Evolutionary conservation across 1,140 invertebrate species (phyloP), one percentile per base, ranked within the genome.

Genomic region (Stegodyphus dumicola): DNA sequence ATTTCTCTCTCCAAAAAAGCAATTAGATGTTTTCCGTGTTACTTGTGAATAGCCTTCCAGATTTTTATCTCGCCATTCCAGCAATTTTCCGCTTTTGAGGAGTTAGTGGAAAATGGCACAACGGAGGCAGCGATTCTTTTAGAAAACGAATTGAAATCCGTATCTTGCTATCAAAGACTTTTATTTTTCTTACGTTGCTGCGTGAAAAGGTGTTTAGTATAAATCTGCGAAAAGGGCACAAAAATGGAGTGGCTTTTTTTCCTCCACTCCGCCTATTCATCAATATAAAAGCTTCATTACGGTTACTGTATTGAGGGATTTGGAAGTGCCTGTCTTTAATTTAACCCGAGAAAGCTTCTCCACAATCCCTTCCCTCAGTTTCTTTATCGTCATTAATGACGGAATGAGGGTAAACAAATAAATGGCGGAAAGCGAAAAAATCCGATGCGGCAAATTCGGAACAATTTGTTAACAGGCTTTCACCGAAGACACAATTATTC

Each of bases 371-470:
- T 48, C 52, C 53, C 9, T 15, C 48, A 49, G 53, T 81, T 81
- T 81, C 78, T 81, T 81, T 73, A 79, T 70, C 66, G 10, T 48
- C 65, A 51, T 67, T 81, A 81, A 81, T 81, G 78, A 81, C 69
- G 78, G 54, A 71, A 81, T 56, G 69, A 81, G 78, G 54, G 69
- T 81, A 81, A 81, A 81, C 78, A 81, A 81, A 81, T 73, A 81
- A 67, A 67, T 13, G 65, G 48, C 11, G 15, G 67, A 18, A 73
- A 81, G 69, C 18, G 17, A 56, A 64, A 77, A 77, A 51, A n/a
- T 6, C 6, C 53, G 18, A 75, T 11, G 52, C 15, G 73, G 73
- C 11, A 79, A 79, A 79, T 79, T 79, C 66, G 77, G 77, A 79
- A 70, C 77, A 70, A 79, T 79, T 79, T 79, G 77, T 65, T 79